A percentile compares a stretch with the other conserved stretches of the same genome.
phyloP scores from a whole-genome alignment of 2,888 invertebrate genomes.

The Polyommatus iphigenia region DNA sequence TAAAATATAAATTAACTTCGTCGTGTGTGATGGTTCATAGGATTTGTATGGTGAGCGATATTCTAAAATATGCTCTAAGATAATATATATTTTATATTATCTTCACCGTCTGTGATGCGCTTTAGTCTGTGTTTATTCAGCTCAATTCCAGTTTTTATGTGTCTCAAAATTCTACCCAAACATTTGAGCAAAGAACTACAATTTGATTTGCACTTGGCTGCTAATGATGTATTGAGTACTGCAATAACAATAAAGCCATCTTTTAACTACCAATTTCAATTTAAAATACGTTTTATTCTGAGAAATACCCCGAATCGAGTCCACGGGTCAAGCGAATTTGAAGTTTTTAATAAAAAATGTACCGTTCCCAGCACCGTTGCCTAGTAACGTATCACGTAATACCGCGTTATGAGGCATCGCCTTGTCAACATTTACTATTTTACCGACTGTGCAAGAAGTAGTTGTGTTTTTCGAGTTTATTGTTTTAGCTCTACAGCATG shows the following conservation, averaged over 20 bases:
- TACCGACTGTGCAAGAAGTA: not conserved
- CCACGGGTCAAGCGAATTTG: not conserved
- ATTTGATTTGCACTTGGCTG: not conserved
- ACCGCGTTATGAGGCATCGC: constrained; percentile 39
- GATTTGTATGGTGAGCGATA: too few relatives aligned
- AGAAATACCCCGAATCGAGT: not conserved
- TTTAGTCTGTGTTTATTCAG: too few relatives aligned
- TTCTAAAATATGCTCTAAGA: too few relatives aligned
- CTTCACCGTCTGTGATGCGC: too few relatives aligned
- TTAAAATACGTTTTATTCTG: not conserved
- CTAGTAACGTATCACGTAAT: constrained; percentile 41
- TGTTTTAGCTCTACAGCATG: too few relatives aligned
- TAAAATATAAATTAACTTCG: too few relatives aligned
- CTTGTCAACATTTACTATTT: constrained; percentile 28
- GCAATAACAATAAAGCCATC: not conserved
- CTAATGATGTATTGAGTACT: not conserved
- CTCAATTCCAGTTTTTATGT: too few relatives aligned
- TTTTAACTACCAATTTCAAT: not conserved
- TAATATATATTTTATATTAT: too few relatives aligned
- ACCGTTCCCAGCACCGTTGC: constrained; percentile 50
- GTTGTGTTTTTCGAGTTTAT: not conserved
- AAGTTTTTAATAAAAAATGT: constrained; percentile 42
- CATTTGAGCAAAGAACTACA: too few relatives aligned
- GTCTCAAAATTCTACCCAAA: too few relatives aligned
- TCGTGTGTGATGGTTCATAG: too few relatives aligned